Evolutionary conservation across 2,888 invertebrate species (phyloP), one percentile per base, ranked within the genome.

Genomic region (Branchinecta sandiegonensis): DNA sequence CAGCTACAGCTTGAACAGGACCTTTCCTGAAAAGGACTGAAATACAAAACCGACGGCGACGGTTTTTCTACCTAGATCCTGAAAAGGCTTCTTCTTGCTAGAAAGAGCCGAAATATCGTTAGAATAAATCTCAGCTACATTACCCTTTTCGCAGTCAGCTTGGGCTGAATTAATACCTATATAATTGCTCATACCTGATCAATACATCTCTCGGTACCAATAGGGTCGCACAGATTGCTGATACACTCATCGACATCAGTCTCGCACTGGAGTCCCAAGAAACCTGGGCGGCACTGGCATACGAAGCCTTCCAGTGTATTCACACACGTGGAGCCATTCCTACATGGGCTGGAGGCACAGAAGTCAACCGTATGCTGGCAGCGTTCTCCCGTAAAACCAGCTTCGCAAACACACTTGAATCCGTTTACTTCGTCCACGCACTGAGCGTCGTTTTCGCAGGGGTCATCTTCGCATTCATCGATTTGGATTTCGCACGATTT

Each of bases 331-430:
- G 90, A 94, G 46, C 93, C 91, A 76, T 95, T 94, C 75, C 92
- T 89, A 77, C 96, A 96, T 0, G 95, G 94, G 71, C 86, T 82
- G 0, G 89, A 87, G 37, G 87, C 85, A 75, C 96, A 96, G 74
- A 94, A 92, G 76, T 96, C 94, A 70, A 94, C 88, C 0, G 89
- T 85, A 75, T 94, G 94, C 76, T 95, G 94, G 76, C 94, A 95
- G 73, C 86, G 85, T 76, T 91, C 90, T 65, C 95, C 95, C 2
- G 94, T 93, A 76, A 87, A 95, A 1, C 94, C 95, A n/a, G 90
- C 85, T 76, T 94, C 92, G 76, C 95, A 96, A 68, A 85, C 87
- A 76, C 95, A 96, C 48, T 84, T 84, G 74, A 85, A 94, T 68
- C 88, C 91, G 74, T 91, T 85, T 6, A 92, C 84, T 70, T 86